Conservation (phyloP, 2,113 vertebrate species). For the Oenanthe oenanthe region DNA sequence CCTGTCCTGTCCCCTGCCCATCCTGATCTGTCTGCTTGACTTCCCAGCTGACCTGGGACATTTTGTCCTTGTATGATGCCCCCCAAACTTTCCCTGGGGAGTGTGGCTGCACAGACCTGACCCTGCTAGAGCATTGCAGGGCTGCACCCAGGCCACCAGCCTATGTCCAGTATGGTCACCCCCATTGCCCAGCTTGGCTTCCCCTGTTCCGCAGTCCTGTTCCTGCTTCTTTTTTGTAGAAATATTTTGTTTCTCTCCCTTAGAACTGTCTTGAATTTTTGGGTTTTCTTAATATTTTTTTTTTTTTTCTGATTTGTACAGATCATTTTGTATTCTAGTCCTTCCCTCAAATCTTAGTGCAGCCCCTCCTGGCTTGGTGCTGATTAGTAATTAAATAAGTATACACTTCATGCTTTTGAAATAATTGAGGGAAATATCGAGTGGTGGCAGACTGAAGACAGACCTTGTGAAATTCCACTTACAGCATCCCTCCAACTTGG, state of each 20-base stretch:
- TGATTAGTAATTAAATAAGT: conserved; percentile 74
- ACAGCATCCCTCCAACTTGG: conserved; percentile 33
- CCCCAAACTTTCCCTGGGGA: background rate
- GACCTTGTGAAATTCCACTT: conserved; percentile 58
- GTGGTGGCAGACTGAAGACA: conserved; percentile 50
- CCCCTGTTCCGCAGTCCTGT: background rate
- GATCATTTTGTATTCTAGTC: conserved; percentile 39
- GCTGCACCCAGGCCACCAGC: background rate
- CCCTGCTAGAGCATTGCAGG: background rate
- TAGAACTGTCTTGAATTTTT: background rate
- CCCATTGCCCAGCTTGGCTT: accelerated
- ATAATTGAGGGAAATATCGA: conserved; percentile 65
- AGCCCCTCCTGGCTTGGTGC: conserved; percentile 33
- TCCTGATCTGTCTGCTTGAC: background rate
- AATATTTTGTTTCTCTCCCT: background rate
- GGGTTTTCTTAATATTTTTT: background rate
- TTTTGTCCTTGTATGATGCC: background rate
- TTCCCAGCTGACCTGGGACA: background rate
- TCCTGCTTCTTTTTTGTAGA: background rate
- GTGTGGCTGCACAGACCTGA: background rate
- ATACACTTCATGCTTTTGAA: conserved; percentile 64
- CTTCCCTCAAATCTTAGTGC: conserved; percentile 12
- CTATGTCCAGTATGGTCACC: background rate
- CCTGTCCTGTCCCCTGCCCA: background rate
- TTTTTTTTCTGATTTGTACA: background rate